A percentile compares a stretch with the other conserved stretches of the same genome.
Conservation (phyloP, 2,888 invertebrate species). For the Philhelius pedissequus region DNA sequence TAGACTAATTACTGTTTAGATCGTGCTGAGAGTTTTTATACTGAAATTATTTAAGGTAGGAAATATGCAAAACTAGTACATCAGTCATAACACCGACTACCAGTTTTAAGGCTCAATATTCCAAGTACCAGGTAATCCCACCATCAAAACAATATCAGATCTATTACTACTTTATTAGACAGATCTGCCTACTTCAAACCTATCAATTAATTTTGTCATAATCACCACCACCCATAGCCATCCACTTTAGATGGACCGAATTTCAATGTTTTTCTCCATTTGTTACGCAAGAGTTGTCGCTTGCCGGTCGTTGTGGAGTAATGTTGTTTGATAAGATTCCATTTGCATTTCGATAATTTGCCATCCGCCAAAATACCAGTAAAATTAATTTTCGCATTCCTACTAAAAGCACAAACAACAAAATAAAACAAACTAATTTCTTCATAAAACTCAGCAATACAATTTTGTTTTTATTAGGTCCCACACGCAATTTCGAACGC, state of each 20-base stretch:
- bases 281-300: constrained; percentile 27
- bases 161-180: not conserved
- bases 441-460: not conserved
- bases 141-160: not conserved
- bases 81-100: constrained; percentile 10
- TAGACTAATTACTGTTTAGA: constrained; percentile 40
- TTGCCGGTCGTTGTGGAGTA: not conserved
- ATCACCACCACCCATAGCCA: not conserved
- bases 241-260: not conserved
- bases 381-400: not conserved
- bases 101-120: constrained; percentile 28
- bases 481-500: not conserved
- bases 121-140: not conserved
- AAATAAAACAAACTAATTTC: not conserved
- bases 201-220: constrained; percentile 45
- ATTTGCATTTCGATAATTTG: constrained; percentile 18
- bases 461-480: not conserved
- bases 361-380: not conserved
- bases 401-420: not conserved
- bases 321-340: not conserved
- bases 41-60: not conserved
- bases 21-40: constrained; percentile 44
- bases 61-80: not conserved
- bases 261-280: constrained; percentile 30
- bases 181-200: not conserved